Conservation (phyloP, 92 coral and sea anemone species). For the Isaurus tuberculatus region DNA sequence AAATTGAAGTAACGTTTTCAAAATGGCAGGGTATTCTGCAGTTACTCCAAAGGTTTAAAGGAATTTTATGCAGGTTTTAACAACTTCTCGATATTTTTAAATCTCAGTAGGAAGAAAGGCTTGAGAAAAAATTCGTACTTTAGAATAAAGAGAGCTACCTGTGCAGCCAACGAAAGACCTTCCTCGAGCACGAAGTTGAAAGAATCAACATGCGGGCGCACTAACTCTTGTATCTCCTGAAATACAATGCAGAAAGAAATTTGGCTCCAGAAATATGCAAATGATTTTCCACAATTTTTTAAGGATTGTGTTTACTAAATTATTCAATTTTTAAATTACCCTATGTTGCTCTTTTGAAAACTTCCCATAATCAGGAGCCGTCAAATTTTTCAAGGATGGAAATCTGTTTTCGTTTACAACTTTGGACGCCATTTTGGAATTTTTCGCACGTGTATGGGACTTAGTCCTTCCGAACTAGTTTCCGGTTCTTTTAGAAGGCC, state of each 20-base stretch:
- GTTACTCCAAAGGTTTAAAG: too few relatives aligned
- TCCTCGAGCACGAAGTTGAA: conserved; percentile 94
- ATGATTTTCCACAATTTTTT: too few relatives aligned
- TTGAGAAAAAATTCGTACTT: neutral
- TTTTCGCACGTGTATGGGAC: conserved; percentile 48
- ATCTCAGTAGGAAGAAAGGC: too few relatives aligned
- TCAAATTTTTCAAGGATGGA: conserved; percentile 90
- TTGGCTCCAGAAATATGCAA: neutral
- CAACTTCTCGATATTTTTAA: neutral
- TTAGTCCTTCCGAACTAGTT: conserved; percentile 1
- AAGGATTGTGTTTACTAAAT: neutral
- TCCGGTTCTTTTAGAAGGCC: conserved; percentile 15
- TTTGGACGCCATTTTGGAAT: conserved; percentile 86
- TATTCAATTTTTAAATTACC: conserved; percentile 50
- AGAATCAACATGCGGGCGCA: conserved; percentile 90
- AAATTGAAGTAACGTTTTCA: too few relatives aligned
- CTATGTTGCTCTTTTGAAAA: conserved; percentile 73
- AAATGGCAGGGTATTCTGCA: too few relatives aligned
- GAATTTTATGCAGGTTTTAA: too few relatives aligned
- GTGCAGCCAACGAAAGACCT: conserved; percentile 90
- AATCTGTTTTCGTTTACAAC: conserved; percentile 37
- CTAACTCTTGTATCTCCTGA: conserved; percentile 88
- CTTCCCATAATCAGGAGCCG: conserved; percentile 70
- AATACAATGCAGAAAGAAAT: neutral
- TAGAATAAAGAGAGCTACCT: conserved; percentile 57